These are phyloP conservation scores for Phyllotis vaccarum DNA, from an alignment of 2,797 vertebrate genomes.

Conservation along the genomic window DNA sequence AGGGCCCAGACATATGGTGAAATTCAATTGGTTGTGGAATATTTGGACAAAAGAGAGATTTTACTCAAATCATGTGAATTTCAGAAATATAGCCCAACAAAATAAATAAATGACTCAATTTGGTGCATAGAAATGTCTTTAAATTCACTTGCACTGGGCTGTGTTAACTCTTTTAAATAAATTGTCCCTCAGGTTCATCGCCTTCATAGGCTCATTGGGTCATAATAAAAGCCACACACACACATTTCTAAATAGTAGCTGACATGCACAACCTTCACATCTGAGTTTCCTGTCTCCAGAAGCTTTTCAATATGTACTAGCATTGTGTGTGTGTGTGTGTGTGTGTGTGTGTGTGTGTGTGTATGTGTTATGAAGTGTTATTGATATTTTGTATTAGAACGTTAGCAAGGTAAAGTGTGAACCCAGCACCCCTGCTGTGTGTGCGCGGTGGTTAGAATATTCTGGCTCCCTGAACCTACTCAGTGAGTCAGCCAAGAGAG, in stretches of 20 bases:
- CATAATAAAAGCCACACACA: neutral
- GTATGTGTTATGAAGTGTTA: neutral
- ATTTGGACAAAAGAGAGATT: neutral
- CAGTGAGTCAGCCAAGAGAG: slow-evolving; percentile 57
- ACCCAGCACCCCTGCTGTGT: neutral
- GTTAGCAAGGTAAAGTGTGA: neutral
- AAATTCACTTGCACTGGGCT: neutral
- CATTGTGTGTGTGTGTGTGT: neutral
- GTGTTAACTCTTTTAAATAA: neutral
- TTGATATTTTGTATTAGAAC: slow-evolving; percentile 44
- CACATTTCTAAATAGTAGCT: neutral
- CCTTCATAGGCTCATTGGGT: neutral
- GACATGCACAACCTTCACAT: neutral
- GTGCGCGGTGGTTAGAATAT: slow-evolving; percentile 48
- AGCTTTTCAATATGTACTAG: neutral
- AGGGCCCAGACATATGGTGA: neutral
- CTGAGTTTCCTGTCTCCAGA: neutral
- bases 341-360: neutral
- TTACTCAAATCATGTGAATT: slow-evolving; percentile 9
- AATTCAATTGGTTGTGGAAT: slow-evolving; percentile 27
- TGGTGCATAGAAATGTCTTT: neutral
- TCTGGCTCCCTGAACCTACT: slow-evolving; percentile 63
- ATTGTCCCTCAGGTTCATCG: neutral
- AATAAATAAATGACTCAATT: neutral
- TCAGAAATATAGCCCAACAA: neutral